phyloP scores from a whole-genome alignment of 2,888 invertebrate species.

The Caenorhabditis zanzibari region DNA sequence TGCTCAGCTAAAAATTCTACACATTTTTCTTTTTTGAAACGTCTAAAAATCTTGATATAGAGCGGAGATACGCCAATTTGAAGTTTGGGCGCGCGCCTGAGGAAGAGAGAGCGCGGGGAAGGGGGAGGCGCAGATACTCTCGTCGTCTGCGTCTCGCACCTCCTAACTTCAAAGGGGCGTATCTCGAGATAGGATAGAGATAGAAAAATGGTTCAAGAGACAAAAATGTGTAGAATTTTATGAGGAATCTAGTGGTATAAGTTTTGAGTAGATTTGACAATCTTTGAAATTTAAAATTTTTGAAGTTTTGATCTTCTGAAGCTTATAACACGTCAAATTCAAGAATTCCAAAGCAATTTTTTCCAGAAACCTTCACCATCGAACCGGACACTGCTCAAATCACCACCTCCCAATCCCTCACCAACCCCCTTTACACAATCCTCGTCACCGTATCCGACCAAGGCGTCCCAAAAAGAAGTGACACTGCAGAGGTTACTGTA shows the following conservation, averaged over 20 bases:
- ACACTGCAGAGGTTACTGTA: conserved; percentile 68
- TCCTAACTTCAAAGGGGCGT: not conserved
- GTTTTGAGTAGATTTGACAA: not conserved
- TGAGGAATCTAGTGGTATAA: not conserved
- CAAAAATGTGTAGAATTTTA: conserved; percentile 1
- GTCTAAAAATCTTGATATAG: not conserved
- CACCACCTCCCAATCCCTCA: conserved; percentile 56
- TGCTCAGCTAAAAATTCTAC: conserved; percentile 2
- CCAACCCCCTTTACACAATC: conserved; percentile 65
- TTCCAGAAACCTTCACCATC: conserved; percentile 64
- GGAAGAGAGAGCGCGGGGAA: too few species aligned
- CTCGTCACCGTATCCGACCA: conserved; percentile 71
- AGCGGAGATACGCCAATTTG: not conserved
- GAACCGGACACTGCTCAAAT: conserved; percentile 65
- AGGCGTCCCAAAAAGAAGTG: conserved; percentile 66
- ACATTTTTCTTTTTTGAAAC: not conserved
- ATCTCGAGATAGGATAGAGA: not conserved
- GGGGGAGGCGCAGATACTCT: not conserved
- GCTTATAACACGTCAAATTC: too few species aligned
- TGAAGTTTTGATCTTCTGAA: not conserved
- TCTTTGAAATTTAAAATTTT: not conserved
- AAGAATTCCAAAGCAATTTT: not conserved
- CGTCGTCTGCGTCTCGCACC: not conserved
- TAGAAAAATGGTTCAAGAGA: not conserved
- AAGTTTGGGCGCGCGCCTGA: too few species aligned